Evolutionary conservation across 2,888 invertebrate species (phyloP), one percentile per base, ranked within the genome.

Genomic region (Papilio gigon): DNA sequence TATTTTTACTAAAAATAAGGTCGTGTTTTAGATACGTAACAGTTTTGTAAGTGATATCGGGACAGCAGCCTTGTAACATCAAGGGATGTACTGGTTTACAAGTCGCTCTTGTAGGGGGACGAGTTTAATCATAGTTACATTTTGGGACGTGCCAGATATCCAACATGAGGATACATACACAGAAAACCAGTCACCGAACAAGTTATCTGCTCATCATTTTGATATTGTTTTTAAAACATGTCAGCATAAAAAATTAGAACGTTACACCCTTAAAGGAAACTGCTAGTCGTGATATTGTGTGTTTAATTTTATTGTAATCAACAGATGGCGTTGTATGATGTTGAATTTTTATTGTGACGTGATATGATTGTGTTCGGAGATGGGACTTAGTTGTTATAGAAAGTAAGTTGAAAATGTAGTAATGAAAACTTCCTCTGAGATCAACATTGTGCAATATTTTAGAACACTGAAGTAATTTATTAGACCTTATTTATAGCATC

Each of bases 71-170:
- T 30, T 27, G 27, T 53, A 27, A 27, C 27, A 53, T 3, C 53
- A n/a, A 27, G 53, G 27, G 53, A 30, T 30, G 30, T 53, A 30
- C 30, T 22, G 8, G 1, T 30, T 27, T n/a, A n/a, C n/a, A n/a
- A 30, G 17, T 53, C 53, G 53, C n/a, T n/a, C 53, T 27, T 53
- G 53, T 53, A 27, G 53, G n/a, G n/a, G 1, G 30, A n/a, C 30
- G 12, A 53, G 53, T 30, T 53, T 27, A 27, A 53, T 53, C 53
- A 53, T 27, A 53, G 53, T 53, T 30, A 53, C 53, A 53, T 53
- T 30, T 53, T 30, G 27, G n/a, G 30, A 53, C 53, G 30, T 8
- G 53, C 4, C 17, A 12, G 25, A 22, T 50, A 50, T 27, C 27
- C 25, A 27, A 53, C 27, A 53, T 53, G 53, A 47, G 11, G 20